Percentiles rank a stretch among this genome's conserved stretches.
Evolutionary conservation across 1,140 invertebrate species (phyloP).

Genomic region (Melanaphis sacchari): DNA sequence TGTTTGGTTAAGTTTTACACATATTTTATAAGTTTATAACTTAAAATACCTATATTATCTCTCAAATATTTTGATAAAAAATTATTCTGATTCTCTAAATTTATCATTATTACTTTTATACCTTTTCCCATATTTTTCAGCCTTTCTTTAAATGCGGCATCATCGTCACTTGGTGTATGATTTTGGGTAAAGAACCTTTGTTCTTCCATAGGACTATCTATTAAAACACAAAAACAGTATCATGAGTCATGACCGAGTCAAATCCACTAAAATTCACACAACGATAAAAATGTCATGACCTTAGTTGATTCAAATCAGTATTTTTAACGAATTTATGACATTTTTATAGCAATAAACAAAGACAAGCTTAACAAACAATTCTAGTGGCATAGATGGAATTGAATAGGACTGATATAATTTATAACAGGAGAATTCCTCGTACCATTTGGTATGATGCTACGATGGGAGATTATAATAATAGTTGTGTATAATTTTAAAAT

Average conservation of each 20-base stretch:
- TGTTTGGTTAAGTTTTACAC: too few relatives aligned
- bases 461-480: too few relatives aligned
- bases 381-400: background rate
- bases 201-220: constrained; percentile 45
- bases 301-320: too few relatives aligned
- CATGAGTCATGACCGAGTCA: background rate
- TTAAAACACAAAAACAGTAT: background rate
- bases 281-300: too few relatives aligned
- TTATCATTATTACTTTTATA: constrained; percentile 62
- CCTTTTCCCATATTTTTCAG: constrained; percentile 88
- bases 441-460: too few relatives aligned
- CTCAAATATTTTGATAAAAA: background rate
- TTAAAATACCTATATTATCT: background rate
- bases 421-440: background rate
- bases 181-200: constrained; percentile 32
- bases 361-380: background rate
- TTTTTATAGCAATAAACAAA: background rate
- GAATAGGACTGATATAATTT: background rate
- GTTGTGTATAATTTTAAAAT: background rate
- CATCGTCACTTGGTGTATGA: constrained; percentile 67
- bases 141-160: constrained; percentile 81
- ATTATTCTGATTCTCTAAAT: background rate
- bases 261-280: background rate
- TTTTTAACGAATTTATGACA: too few relatives aligned
- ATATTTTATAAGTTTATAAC: background rate